phyloP scores from a whole-genome alignment of 2,113 vertebrate species.

The Oostethus manadensis region DNA sequence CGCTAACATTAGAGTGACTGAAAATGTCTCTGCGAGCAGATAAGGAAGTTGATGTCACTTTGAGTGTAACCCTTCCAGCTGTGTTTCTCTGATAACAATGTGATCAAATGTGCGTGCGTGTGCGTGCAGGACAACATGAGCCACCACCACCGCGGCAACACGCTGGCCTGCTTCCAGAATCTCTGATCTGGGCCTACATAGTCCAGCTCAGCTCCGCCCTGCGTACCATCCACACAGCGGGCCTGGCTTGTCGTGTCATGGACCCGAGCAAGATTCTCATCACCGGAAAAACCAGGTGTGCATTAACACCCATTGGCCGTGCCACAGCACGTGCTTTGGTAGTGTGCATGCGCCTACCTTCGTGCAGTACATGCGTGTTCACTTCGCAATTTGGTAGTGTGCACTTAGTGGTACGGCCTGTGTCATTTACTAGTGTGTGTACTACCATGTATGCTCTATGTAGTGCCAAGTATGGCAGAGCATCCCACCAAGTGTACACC shows the following conservation, averaged over 20 bases:
- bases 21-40: neutral
- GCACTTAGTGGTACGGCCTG: too few species aligned
- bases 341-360: too few species aligned
- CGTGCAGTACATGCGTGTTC: too few species aligned
- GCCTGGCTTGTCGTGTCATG: slow-evolving; percentile 95
- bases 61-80: neutral
- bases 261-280: slow-evolving; percentile 98
- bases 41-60: slow-evolving; percentile 19
- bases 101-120: slow-evolving; percentile 11
- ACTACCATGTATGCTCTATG: too few species aligned
- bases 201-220: slow-evolving; percentile 95
- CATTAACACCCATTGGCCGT: neutral
- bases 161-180: slow-evolving; percentile 91
- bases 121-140: slow-evolving; percentile 84
- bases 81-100: slow-evolving; percentile 11
- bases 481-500: too few species aligned
- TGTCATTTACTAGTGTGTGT: too few species aligned
- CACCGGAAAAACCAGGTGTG: slow-evolving; percentile 93
- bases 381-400: too few species aligned
- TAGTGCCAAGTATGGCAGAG: too few species aligned
- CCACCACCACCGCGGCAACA: slow-evolving; percentile 93
- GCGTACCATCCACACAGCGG: slow-evolving; percentile 93
- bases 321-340: neutral
- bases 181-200: slow-evolving; percentile 98
- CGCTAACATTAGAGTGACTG: too few species aligned